A percentile compares a stretch with the other conserved stretches of the same genome.
Conservation (phyloP, 2,797 vertebrate genomes). For the Chanos chanos region DNA sequence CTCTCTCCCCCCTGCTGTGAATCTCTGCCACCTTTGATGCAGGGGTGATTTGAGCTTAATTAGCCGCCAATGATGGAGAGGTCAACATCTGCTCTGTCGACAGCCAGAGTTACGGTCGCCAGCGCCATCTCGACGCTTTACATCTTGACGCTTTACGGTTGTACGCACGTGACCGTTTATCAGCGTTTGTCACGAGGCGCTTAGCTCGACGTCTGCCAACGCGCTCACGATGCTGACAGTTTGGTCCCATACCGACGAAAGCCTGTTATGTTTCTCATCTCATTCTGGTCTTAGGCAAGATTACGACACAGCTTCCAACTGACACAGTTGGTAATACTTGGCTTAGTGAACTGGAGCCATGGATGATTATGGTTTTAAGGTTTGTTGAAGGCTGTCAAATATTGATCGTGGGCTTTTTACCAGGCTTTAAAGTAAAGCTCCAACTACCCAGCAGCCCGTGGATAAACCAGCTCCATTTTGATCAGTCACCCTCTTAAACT, state of each 20-base stretch:
- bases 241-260: no score
- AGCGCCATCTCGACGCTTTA: not conserved
- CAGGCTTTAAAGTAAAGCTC: no score
- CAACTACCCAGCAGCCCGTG: no score
- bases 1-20: conserved; percentile 26
- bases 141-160: conserved; percentile 30
- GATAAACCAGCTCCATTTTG: no score
- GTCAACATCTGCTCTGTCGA: conserved; percentile 47
- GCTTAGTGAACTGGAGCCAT: no score
- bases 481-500: no score
- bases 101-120: conserved; percentile 20
- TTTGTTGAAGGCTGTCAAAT: no score
- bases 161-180: conserved; percentile 4
- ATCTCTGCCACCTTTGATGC: conserved; percentile 43
- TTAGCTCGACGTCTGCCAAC: not conserved
- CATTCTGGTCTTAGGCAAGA: no score
- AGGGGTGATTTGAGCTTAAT: conserved; percentile 44
- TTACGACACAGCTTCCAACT: no score
- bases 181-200: conserved; percentile 23
- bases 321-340: no score
- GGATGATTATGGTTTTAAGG: no score
- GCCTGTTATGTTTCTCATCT: conserved; percentile 24
- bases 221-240: not conserved
- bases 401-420: no score
- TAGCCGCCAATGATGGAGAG: conserved; percentile 32